These are phyloP conservation scores for Cantharis lateralis DNA, from an alignment of 2,888 invertebrate genomes.

Conservation along the genomic window DNA sequence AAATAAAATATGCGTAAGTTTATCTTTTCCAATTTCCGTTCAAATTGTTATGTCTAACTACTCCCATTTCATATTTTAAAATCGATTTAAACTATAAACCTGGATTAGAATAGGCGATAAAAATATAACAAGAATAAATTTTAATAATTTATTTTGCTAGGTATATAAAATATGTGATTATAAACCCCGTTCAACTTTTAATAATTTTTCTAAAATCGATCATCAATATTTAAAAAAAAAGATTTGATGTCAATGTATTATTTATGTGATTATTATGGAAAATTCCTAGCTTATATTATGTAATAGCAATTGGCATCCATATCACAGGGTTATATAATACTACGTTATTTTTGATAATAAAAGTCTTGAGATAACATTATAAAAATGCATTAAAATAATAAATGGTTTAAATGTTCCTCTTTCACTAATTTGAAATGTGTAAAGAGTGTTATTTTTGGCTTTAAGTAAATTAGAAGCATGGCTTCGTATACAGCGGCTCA, in stretches of 20 bases:
- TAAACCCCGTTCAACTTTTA: neutral
- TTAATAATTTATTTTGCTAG: too few species aligned
- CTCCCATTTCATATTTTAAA: too few species aligned
- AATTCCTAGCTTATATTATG: too few species aligned
- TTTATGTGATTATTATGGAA: too few species aligned
- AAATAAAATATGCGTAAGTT: neutral
- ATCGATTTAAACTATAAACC: too few species aligned
- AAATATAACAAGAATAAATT: too few species aligned
- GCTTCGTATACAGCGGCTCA: neutral
- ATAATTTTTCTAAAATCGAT: too few species aligned
- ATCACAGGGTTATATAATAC: neutral
- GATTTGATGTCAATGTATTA: too few species aligned
- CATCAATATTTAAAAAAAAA: neutral
- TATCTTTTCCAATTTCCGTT: neutral
- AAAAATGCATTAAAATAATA: neutral
- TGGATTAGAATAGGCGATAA: too few species aligned
- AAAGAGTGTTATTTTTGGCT: neutral
- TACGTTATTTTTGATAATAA: neutral
- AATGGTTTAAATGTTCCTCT: neutral
- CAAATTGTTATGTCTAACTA: too few species aligned
- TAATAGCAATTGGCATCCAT: too few species aligned
- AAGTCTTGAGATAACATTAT: neutral
- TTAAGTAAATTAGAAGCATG: neutral
- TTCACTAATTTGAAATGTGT: neutral
- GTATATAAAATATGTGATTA: too few species aligned